phyloP scores from a whole-genome alignment of 2,888 invertebrate genomes.

The Phaonia tiefii region DNA sequence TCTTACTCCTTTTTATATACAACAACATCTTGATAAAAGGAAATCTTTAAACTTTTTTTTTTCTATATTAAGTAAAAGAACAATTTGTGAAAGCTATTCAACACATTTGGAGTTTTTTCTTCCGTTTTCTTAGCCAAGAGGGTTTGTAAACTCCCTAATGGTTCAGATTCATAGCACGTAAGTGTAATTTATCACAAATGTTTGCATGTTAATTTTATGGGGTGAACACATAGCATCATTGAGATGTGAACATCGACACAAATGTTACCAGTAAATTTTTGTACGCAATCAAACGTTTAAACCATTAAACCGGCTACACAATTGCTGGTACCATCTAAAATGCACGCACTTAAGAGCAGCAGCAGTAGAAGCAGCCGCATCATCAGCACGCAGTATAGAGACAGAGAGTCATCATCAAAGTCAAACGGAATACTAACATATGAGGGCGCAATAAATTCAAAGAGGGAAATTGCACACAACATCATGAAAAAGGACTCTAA shows the following conservation, averaged over 20 bases:
- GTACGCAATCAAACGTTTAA: slow-evolving; percentile 5
- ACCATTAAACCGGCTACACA: neutral
- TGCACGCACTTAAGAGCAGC: neutral
- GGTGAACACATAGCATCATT: slow-evolving; percentile 50
- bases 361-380: neutral
- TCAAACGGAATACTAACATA: neutral
- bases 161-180: slow-evolving; percentile 77
- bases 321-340: neutral
- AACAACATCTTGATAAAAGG: neutral
- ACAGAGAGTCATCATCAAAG: slow-evolving; percentile 50
- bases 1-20: too few species aligned
- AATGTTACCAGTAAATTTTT: slow-evolving; percentile 14
- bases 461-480: slow-evolving; percentile 29
- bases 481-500: slow-evolving; percentile 37
- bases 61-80: neutral
- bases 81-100: slow-evolving; percentile 12
- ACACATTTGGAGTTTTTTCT: neutral
- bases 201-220: slow-evolving; percentile 79
- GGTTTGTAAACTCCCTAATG: neutral
- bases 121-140: too few species aligned
- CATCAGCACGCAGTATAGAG: neutral
- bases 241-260: neutral
- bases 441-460: neutral
- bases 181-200: slow-evolving; percentile 78
- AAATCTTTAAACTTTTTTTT: neutral